Evolutionary conservation across 2,113 vertebrate genomes (phyloP).

Genomic region (Callocephalon fimbriatum): DNA sequence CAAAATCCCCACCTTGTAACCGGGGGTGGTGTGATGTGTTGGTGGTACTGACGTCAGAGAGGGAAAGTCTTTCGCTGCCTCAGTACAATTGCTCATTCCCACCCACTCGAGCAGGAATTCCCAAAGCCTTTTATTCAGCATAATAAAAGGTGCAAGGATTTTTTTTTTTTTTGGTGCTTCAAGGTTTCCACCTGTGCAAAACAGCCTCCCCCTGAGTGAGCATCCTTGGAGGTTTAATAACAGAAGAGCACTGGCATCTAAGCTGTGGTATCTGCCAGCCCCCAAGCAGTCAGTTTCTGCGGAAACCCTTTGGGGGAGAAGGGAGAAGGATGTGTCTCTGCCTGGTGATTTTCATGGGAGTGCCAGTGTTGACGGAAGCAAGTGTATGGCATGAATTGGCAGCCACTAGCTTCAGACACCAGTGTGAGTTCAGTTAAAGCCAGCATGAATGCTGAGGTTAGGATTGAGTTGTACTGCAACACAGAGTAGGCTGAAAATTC

Average conservation of each 20-base stretch:
- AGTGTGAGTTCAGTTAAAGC: background rate
- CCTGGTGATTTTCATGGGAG: background rate
- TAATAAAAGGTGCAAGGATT: background rate
- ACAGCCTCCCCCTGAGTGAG: background rate
- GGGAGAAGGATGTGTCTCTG: background rate
- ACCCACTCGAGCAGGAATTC: conserved; percentile 12
- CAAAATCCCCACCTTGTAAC: background rate
- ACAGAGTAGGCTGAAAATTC: background rate
- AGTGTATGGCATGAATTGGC: background rate
- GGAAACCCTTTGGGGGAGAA: background rate
- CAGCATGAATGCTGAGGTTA: background rate
- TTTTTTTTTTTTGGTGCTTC: background rate
- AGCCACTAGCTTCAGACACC: background rate
- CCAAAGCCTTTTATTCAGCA: background rate
- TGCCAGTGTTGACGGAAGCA: background rate
- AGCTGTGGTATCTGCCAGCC: background rate
- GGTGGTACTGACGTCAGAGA: background rate
- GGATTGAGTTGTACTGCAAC: background rate
- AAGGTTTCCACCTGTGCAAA: background rate
- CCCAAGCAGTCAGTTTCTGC: background rate
- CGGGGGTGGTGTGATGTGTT: background rate
- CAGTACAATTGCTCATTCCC: background rate
- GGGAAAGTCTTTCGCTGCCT: background rate
- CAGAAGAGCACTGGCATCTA: background rate
- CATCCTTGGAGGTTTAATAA: background rate